Base-by-base conservation (phyloP, 2,888 invertebrate species). In the Troilus luridus region DNA sequence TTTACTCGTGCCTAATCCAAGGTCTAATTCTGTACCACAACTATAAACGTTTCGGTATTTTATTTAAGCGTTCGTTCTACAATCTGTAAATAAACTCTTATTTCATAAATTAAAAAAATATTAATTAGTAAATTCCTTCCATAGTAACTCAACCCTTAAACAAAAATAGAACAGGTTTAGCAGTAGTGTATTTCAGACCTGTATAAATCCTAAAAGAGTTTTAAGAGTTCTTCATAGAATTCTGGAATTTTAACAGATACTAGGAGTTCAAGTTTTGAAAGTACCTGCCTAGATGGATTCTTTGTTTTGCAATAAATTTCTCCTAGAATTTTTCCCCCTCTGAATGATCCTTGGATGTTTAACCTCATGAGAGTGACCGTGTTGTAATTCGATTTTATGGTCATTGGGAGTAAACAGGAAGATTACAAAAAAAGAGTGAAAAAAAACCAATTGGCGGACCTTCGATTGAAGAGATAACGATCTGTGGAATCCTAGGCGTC, bases 381-480 rank as follows among this genome's bases (percentile, higher is more conserved):
- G 41, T 77, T 8, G 19, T 77, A 77, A 77, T 41, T 77, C 72
- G 72, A 77, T 77, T 77, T 77, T 77, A 77, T 77, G 72, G 72
- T 41, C 72, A 77, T 77, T 77, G 72, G 41, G 9, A 41, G 41
- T 19, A 41, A 77, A 41, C 41, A 41, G 41, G 41, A 41, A 24
- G 8, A 77, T 27, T 24, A 77, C 27, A 77, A 77, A 41, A 41
- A 1, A 41, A 41, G 1, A 41, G 41, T 41, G 41, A 5, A 41
- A 41, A 67, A 64, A 72, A 72, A 41, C 17, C 9, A 77, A 27
- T 77, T 19, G 41, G 41, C 19, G 72, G 72, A 41, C 27, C 72
- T 77, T 77, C 72, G 72, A 27, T 41, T 77, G 27, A 24, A n/a
- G 24, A 67, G 24, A 19, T 41, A 41, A 17, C 41, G 41, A 77